A percentile compares a stretch with the other conserved stretches of the same genome.
Conservation (phyloP, 2,113 vertebrate genomes). For the Semnornis frantzii region DNA sequence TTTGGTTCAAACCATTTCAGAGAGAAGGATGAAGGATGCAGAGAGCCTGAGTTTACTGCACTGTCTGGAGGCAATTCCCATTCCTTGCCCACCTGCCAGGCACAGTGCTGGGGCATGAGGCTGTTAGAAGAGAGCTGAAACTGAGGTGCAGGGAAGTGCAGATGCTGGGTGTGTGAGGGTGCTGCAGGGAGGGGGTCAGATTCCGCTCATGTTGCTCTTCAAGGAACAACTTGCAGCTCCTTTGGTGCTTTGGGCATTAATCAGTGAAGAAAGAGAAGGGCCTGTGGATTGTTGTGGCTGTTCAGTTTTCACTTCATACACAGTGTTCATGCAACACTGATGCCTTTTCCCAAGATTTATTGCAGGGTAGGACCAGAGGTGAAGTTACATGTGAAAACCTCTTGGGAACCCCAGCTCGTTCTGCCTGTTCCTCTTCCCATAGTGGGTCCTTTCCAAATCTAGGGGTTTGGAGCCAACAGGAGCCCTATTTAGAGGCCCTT, state of each 20-base stretch:
- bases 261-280: background rate
- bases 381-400: background rate
- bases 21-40: background rate
- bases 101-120: background rate
- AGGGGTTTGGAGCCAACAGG: fast-evolving
- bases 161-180: fast-evolving
- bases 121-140: background rate
- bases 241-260: background rate
- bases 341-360: background rate
- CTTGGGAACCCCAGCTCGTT: background rate
- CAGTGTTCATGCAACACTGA: background rate
- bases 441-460: background rate
- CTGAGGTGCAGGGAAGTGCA: background rate
- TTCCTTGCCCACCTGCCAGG: background rate
- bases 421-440: background rate
- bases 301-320: background rate
- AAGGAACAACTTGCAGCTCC: background rate
- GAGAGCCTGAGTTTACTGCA: background rate
- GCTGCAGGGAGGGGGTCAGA: background rate
- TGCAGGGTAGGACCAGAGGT: background rate
- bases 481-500: background rate
- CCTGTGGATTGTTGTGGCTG: background rate
- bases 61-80: background rate
- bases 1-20: background rate
- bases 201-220: background rate